These are phyloP conservation scores for Silurus lanzhouensis DNA, from an alignment of 2,797 vertebrate species.

Conservation along the genomic window DNA sequence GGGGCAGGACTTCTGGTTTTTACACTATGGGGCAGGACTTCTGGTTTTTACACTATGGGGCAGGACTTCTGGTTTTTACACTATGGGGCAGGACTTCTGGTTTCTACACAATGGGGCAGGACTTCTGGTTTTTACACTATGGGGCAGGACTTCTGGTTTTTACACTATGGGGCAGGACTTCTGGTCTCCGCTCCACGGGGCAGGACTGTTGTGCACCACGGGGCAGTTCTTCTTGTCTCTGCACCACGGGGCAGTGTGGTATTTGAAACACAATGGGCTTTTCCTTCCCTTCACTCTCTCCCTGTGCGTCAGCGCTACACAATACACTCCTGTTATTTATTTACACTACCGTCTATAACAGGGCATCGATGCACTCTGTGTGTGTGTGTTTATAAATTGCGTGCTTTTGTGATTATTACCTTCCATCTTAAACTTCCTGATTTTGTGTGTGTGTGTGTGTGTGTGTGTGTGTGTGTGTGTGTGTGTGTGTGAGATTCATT, in stretches of 20 bases:
- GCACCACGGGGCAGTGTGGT: conserved; percentile 22
- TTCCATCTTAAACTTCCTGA: too few relatives aligned
- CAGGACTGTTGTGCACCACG: neutral
- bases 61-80: too few relatives aligned
- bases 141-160: too few relatives aligned
- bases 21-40: neutral
- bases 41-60: too few relatives aligned
- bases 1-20: neutral
- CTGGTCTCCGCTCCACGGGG: too few relatives aligned
- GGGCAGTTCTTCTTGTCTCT: neutral
- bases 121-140: too few relatives aligned
- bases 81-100: too few relatives aligned
- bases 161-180: too few relatives aligned
- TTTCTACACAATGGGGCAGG: too few relatives aligned
- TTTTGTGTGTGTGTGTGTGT: conserved; percentile 14
- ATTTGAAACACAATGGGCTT: conserved; percentile 48
- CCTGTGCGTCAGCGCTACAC: conserved; percentile 56
- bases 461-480: neutral
- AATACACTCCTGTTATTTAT: conserved; percentile 29
- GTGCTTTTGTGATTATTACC: neutral
- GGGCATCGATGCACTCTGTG: neutral
- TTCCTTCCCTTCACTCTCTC: conserved; percentile 26
- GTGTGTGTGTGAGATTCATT: neutral
- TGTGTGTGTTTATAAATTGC: conserved; percentile 11
- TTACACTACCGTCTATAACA: conserved; percentile 22